These are phyloP conservation scores for Papilio polyxenes DNA, from an alignment of 1,140 invertebrate genomes.

Conservation along the genomic window DNA sequence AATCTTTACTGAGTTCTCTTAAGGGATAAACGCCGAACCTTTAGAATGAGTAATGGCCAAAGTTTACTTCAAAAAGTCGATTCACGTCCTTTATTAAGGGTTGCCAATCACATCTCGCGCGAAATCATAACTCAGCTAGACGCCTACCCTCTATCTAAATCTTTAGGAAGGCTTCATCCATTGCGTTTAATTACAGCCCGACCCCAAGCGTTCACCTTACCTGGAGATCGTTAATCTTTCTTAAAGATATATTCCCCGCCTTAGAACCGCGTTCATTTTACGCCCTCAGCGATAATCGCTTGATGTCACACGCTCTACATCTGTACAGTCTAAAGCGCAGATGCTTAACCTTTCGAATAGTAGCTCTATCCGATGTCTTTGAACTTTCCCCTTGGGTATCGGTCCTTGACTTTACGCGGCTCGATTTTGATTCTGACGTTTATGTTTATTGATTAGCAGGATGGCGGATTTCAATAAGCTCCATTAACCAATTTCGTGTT, in stretches of 20 bases:
- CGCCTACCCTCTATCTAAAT: constrained; percentile 70
- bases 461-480: constrained; percentile 69
- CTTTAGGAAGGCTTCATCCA: constrained; percentile 73
- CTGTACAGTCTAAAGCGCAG: constrained; percentile 45
- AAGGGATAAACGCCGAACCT: neutral
- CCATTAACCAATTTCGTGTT: constrained; percentile 72
- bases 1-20: neutral
- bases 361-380: constrained; percentile 65
- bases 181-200: constrained; percentile 77
- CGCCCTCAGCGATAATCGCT: constrained; percentile 67
- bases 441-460: constrained; percentile 74
- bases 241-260: constrained; percentile 76
- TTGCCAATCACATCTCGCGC: constrained; percentile 72
- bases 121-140: constrained; percentile 78
- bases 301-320: constrained; percentile 52
- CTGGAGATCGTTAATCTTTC: constrained; percentile 79
- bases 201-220: constrained; percentile 67
- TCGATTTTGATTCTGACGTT: constrained; percentile 65
- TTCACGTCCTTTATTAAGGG: constrained; percentile 63
- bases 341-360: constrained; percentile 52
- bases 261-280: constrained; percentile 58
- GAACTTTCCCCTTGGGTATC: constrained; percentile 63
- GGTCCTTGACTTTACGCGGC: constrained; percentile 61
- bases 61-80: constrained; percentile 43
- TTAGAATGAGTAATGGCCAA: constrained; percentile 29